Conservation (phyloP, 2,888 invertebrate genomes). For the Mythimna loreyi region DNA sequence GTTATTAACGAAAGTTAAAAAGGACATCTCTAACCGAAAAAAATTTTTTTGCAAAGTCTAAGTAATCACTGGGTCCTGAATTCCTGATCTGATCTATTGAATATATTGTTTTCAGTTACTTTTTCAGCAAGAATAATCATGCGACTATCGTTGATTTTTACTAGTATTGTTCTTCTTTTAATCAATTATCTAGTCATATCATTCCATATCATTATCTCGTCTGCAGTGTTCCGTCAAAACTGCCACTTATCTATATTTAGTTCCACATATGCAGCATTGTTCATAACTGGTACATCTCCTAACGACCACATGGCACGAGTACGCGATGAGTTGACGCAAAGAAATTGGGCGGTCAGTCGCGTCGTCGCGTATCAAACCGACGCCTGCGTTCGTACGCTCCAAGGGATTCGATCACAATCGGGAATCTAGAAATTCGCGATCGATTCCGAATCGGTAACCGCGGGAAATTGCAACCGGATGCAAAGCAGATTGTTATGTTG, state of each 20-base stretch:
- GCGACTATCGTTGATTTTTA: background rate
- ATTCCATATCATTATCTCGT: slow-evolving; percentile 57
- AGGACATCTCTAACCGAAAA: background rate
- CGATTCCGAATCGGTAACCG: slow-evolving; percentile 50
- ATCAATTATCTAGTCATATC: slow-evolving; percentile 25
- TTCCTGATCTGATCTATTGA: background rate
- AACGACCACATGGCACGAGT: slow-evolving; percentile 70
- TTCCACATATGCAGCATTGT: slow-evolving; percentile 66
- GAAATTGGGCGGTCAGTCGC: slow-evolving; percentile 84
- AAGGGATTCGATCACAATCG: slow-evolving; percentile 45
- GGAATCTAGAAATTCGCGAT: slow-evolving; percentile 51
- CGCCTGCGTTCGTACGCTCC: slow-evolving; percentile 75
- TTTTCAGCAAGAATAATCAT: background rate
- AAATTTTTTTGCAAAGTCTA: background rate
- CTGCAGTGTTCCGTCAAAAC: slow-evolving; percentile 45
- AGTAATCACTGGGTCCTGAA: background rate
- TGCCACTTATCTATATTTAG: slow-evolving; percentile 66
- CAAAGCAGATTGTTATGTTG: slow-evolving; percentile 49
- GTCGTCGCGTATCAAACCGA: slow-evolving; percentile 79
- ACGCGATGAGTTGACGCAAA: slow-evolving; percentile 73
- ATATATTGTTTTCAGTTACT: background rate
- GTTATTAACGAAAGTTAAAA: background rate
- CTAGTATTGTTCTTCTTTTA: background rate
- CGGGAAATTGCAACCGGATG: slow-evolving; percentile 30
- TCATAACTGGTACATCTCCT: slow-evolving; percentile 68